Evolutionary conservation across 2,888 invertebrate species (phyloP), one percentile per base, ranked within the genome.

Genomic region (Carpatolechia fugitivella): DNA sequence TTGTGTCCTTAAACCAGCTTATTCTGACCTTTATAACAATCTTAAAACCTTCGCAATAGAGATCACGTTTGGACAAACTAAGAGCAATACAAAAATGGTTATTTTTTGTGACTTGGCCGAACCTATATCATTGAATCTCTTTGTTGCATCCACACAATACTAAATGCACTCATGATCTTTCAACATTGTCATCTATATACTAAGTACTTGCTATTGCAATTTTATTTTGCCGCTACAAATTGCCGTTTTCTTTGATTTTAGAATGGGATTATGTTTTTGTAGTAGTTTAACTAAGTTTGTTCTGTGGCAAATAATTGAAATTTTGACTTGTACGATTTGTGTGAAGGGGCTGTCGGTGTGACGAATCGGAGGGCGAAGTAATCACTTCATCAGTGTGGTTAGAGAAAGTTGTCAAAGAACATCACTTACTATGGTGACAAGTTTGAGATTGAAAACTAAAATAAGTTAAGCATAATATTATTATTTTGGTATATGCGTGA

Each of bases 321-420:
- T 85, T 88, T 85, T 89, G 88, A 89, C 88, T 87, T 84, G 72
- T 62, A 67, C 81, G 85, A 87, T 74, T 83, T 64, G 85, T 85
- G 87, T 88, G 88, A 89, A 85, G 85, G 83, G 86, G 85, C 78
- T 70, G 70, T 66, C 58, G 60, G 73, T 72, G 79, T 77, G 77
- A 60, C 80, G 76, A 84, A 84, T 82, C 65, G 62, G 48, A 49
- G 65, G 11, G 68, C 75, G 64, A 60, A 71, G 74, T 72, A 60
- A 11, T 8, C 81, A 69, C 82, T 78, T 81, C 79, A 73, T 80
- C 81, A 74, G 56, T 24, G 57, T n/a, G 64, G 3, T 60, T 55
- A 58, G 72, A 66, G 63, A 64, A 62, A 64, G 60, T 58, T 55
- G 29, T 52, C 35, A 35, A 40, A 3, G 5, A 33, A 8, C n/a